phyloP scores from a whole-genome alignment of 2,113 vertebrate genomes.

The Melospiza melodia region DNA sequence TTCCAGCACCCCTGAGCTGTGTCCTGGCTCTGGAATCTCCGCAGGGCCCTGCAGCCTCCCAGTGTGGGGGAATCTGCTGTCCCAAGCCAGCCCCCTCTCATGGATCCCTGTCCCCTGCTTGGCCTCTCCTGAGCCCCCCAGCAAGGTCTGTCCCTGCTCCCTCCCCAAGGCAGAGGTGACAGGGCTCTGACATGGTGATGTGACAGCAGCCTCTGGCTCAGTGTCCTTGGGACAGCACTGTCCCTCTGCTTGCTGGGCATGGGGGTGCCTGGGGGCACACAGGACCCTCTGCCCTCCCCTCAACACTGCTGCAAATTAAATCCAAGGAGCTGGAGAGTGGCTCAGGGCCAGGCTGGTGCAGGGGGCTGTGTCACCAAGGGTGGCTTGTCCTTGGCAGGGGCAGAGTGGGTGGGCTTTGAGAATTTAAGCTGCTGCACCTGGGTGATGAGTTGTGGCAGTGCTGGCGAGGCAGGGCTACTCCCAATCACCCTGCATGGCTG shows the following conservation, averaged over 20 bases:
- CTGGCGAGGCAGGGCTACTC: background rate
- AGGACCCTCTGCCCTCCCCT: background rate
- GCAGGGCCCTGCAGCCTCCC: background rate
- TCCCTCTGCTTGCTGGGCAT: background rate
- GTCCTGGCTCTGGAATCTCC: background rate
- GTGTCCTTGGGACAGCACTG: fast-evolving
- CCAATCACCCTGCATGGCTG: background rate
- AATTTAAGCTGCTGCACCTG: background rate
- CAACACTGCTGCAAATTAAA: background rate
- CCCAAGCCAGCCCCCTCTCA: fast-evolving
- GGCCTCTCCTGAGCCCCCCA: background rate
- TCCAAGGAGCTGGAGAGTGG: background rate
- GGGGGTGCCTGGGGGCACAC: background rate
- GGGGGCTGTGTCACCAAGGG: background rate
- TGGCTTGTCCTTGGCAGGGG: background rate
- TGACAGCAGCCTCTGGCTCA: background rate
- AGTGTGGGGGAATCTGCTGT: background rate
- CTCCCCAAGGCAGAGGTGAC: background rate
- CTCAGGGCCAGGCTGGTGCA: background rate
- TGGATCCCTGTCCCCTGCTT: background rate
- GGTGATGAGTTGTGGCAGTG: background rate
- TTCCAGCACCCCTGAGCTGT: background rate
- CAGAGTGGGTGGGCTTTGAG: background rate
- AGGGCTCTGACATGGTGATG: fast-evolving
- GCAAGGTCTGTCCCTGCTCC: slow-evolving; percentile 2